Evolutionary conservation across 2,888 invertebrate species (phyloP), one percentile per base, ranked within the genome.

Genomic region (Hirtodrosophila alboralis): DNA sequence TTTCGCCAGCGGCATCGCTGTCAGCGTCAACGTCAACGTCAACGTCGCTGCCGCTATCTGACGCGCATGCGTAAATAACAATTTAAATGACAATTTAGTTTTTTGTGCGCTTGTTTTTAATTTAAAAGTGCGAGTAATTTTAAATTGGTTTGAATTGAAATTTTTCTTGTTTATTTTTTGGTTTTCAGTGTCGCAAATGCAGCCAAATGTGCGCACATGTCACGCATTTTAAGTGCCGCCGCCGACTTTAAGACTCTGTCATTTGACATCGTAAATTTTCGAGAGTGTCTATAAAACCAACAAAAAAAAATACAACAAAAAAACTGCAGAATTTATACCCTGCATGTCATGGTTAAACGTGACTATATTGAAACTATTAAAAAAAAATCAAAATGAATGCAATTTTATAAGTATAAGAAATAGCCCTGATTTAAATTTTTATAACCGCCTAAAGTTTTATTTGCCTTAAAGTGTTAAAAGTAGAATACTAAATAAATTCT

Each of bases 51-150:
- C 8, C 58, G 44, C 66, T 47, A 65, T 41, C 28, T 64, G 62
- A 40, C 52, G 73, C 60, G 81, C 69, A 80, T 71, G 83, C 80
- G 73, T 80, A 79, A 76, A 73, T 73, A 63, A 73, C 84, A 71
- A 83, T 75, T 79, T 65, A 86, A 75, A 83, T 73, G 68, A 69
- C 80, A 72, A 66, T 71, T 69, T 64, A 65, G 61, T 58, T n/a
- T 27, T 13, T 2, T 44, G 7, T 36, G n/a, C 9, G 10, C 13
- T 52, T 36, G 34, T 8, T 53, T 72, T 73, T 58, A 64, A 84
- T 67, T 83, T 62, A 68, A 64, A 83, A 80, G 73, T 84, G 64
- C 76, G 67, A 68, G 56, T 80, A 65, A 73, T 69, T 86, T 80
- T 58, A 60, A 85, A 72, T 75, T 70, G 72, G 45, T 40, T 30